phyloP scores from a whole-genome alignment of 2,888 invertebrate genomes.

The Epistrophella euchroma region DNA sequence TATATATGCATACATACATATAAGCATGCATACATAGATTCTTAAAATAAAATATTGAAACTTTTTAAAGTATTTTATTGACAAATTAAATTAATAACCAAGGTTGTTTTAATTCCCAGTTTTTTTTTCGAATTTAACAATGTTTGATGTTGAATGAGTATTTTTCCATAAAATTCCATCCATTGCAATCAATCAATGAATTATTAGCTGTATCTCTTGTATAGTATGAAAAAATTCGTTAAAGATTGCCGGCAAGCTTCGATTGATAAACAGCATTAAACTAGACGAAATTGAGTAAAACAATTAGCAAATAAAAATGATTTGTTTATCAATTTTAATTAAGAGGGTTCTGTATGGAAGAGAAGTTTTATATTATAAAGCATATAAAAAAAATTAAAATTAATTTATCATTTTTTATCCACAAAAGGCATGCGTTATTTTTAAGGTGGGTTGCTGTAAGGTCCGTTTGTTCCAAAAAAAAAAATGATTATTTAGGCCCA shows the following conservation, averaged over 20 bases:
- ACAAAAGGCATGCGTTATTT: neutral
- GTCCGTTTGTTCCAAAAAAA: no score
- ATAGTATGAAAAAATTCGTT: neutral
- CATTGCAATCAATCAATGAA: slow-evolving; percentile 17
- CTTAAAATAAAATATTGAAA: no score
- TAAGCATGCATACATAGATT: no score
- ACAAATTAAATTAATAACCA: neutral
- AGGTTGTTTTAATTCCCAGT: slow-evolving; percentile 9
- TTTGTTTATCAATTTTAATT: neutral
- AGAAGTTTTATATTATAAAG: neutral
- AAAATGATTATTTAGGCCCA: no score
- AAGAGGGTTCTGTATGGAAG: neutral
- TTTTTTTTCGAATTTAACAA: neutral
- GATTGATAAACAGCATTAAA: neutral
- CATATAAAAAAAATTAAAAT: neutral
- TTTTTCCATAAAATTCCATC: slow-evolving; percentile 4
- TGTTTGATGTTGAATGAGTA: neutral
- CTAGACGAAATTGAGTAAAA: neutral
- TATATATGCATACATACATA: no score
- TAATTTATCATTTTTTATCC: neutral
- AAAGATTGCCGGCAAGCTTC: neutral
- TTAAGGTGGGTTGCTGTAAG: no score
- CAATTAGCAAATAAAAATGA: neutral
- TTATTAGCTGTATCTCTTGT: neutral
- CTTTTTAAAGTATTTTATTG: neutral